phyloP scores from a whole-genome alignment of 2,797 vertebrate genomes.

The Falco peregrinus region DNA sequence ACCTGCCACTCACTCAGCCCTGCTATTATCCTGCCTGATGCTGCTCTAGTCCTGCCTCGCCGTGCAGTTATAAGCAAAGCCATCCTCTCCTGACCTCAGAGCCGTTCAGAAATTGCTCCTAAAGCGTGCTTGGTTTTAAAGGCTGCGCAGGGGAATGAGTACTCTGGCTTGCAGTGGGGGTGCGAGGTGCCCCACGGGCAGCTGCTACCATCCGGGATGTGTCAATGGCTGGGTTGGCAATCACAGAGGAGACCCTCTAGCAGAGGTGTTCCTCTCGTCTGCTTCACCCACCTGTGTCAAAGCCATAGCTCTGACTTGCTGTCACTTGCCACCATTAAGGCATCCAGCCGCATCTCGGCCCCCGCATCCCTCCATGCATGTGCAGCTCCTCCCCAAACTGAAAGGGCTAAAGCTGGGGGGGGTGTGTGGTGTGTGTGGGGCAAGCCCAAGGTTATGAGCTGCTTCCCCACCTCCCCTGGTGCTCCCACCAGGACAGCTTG shows the following conservation, averaged over 20 bases:
- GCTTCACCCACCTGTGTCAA: neutral
- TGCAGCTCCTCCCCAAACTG: neutral
- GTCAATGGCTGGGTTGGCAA: fast-evolving
- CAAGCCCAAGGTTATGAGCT: neutral
- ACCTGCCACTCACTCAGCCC: neutral
- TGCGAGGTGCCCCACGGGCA: fast-evolving
- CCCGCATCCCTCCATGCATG: fast-evolving
- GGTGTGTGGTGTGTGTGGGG: neutral
- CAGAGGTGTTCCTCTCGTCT: neutral
- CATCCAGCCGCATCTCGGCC: neutral
- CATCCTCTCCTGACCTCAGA: neutral
- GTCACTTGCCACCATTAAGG: fast-evolving
- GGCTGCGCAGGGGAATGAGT: fast-evolving
- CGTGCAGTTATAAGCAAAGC: neutral
- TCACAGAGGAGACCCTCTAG: fast-evolving
- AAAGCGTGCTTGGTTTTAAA: neutral
- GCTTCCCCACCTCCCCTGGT: fast-evolving
- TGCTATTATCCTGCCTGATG: neutral
- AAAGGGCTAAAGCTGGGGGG: neutral
- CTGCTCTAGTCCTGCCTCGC: neutral
- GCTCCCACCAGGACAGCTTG: neutral
- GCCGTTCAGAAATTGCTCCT: neutral
- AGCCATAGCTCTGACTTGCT: fast-evolving
- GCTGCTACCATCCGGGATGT: fast-evolving
- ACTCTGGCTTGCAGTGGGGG: fast-evolving